Percentiles rank a stretch among this genome's conserved stretches.
Conservation (phyloP, 2,797 vertebrate species). For the Coendou prehensilis region DNA sequence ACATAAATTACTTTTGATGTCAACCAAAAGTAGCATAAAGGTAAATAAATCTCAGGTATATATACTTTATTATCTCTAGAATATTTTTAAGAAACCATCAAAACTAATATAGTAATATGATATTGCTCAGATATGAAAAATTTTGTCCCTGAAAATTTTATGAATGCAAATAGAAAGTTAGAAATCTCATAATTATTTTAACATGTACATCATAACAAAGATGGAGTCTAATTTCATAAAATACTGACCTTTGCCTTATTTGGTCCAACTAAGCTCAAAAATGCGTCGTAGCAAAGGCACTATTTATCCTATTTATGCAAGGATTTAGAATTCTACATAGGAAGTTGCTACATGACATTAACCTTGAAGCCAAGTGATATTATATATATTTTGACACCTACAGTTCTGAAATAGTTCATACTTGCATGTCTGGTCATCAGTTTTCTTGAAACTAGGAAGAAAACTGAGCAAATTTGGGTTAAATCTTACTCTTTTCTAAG, state of each 20-base stretch:
- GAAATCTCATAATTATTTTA: neutral
- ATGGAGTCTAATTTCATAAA: conserved; percentile 28
- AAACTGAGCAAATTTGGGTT: neutral
- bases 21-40: neutral
- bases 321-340: neutral
- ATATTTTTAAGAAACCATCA: neutral
- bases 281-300: neutral
- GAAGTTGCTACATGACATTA: neutral
- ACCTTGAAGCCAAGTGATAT: neutral
- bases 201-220: neutral
- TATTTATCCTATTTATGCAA: neutral
- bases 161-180: neutral
- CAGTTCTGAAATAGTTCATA: neutral
- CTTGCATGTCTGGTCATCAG: neutral
- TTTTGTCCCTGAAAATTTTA: neutral
- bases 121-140: neutral
- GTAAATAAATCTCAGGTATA: neutral
- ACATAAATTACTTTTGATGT: neutral
- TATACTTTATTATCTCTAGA: neutral
- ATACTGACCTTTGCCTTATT: neutral
- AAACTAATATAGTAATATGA: neutral
- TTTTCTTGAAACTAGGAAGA: neutral
- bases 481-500: neutral
- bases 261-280: neutral
- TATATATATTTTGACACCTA: neutral